Percentiles rank a stretch among this genome's conserved stretches.
phyloP scores from a whole-genome alignment of 2,888 invertebrate genomes.

The Chrysolina oricalcia region DNA sequence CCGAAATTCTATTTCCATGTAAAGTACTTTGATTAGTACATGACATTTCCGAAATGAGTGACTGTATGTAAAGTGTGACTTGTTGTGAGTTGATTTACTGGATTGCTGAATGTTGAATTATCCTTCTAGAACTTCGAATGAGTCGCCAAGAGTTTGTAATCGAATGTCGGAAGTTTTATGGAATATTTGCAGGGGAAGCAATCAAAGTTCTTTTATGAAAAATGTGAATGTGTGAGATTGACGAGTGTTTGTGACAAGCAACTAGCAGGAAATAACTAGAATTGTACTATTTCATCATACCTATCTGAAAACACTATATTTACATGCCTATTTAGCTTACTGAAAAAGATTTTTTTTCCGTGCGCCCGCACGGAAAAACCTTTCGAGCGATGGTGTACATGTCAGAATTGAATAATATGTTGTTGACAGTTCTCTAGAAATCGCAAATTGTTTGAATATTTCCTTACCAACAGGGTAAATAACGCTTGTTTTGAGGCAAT shows the following conservation, averaged over 20 bases:
- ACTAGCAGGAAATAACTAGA: no score
- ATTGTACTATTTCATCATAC: no score
- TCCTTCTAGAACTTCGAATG: neutral
- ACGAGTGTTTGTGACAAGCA: neutral
- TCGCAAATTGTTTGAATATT: no score
- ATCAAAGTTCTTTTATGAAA: neutral
- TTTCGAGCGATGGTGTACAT: no score
- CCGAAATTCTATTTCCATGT: conserved; percentile 61
- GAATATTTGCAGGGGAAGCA: neutral
- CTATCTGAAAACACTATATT: no score
- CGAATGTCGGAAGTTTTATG: neutral
- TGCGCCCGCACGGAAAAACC: no score
- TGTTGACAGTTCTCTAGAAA: no score
- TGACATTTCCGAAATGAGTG: conserved; percentile 55
- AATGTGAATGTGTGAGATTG: neutral
- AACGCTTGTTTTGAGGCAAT: no score
- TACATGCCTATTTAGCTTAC: no score
- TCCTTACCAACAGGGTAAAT: no score
- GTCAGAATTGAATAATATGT: no score
- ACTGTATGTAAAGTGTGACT: conserved; percentile 51
- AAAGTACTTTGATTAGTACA: conserved; percentile 56
- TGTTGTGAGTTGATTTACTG: neutral
- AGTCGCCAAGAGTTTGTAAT: neutral
- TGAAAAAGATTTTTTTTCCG: no score
- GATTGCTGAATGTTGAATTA: neutral